Percentiles rank a stretch among this genome's conserved stretches.
phyloP scores from a whole-genome alignment of 2,113 vertebrate species.

The human (Homo sapiens) region DNA sequence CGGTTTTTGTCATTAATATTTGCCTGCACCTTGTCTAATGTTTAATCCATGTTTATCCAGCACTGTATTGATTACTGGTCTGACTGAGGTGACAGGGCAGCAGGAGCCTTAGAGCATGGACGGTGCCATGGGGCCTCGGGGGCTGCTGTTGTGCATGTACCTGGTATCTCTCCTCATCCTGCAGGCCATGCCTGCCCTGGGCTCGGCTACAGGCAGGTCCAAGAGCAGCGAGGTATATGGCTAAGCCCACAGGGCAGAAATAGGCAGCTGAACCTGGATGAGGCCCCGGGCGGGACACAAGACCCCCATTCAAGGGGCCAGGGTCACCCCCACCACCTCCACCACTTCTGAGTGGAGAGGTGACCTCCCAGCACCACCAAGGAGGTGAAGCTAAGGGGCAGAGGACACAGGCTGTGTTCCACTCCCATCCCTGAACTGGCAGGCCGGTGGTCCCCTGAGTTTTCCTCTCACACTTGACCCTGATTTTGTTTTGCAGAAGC shows the following conservation, averaged over 20 bases:
- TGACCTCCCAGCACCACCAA: neutral
- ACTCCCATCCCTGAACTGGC: neutral
- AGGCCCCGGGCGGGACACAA: neutral
- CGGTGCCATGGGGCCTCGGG: constrained; percentile 68
- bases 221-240: constrained; percentile 83
- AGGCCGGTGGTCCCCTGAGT: neutral
- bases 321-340: neutral
- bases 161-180: constrained; percentile 71
- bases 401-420: neutral
- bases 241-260: neutral
- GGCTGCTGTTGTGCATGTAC: constrained; percentile 62
- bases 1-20: constrained; percentile 3
- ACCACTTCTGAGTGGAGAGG: neutral
- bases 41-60: constrained; percentile 78
- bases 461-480: neutral
- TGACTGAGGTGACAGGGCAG: constrained; percentile 65
- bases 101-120: neutral
- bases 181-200: constrained; percentile 53
- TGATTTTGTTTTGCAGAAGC: constrained; percentile 82
- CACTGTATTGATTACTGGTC: constrained; percentile 74
- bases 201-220: constrained; percentile 62
- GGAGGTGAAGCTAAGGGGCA: neutral
- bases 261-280: neutral
- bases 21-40: constrained; percentile 74
- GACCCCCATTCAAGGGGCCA: neutral